Conservation (phyloP, 1,140 invertebrate genomes). For the Acromyrmex echinatior region DNA sequence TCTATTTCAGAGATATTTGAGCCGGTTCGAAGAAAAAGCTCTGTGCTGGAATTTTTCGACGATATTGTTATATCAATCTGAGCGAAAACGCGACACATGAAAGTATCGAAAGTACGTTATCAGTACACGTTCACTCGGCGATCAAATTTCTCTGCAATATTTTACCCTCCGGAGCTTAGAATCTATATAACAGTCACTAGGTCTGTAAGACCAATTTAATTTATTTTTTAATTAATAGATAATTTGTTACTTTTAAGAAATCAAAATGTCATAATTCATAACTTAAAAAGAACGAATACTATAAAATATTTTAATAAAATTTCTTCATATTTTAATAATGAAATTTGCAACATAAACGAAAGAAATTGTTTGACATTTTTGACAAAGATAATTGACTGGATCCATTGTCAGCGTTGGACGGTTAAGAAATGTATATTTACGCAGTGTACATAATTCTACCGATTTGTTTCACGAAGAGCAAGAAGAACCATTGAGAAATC, state of each 20-base stretch:
- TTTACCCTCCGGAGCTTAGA: not conserved
- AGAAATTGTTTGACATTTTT: too few species aligned
- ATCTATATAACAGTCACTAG: too few species aligned
- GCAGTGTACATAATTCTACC: not conserved
- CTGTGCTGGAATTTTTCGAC: not conserved
- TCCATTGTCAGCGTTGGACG: too few species aligned
- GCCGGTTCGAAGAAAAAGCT: not conserved
- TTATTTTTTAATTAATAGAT: too few species aligned
- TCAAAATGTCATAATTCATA: too few species aligned
- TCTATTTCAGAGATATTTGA: not conserved
- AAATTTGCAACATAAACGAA: too few species aligned
- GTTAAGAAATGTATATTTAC: not conserved
- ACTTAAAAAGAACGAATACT: too few species aligned
- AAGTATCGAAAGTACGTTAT: not conserved
- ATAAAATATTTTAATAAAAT: too few species aligned
- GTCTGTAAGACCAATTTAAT: too few species aligned
- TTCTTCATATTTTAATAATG: too few species aligned
- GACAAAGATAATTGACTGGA: too few species aligned
- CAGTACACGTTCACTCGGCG: not conserved
- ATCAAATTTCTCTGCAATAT: slow-evolving; percentile 1
- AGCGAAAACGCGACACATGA: not conserved
- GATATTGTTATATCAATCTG: not conserved
- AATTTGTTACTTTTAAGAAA: too few species aligned
- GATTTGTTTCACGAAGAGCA: not conserved
- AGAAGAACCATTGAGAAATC: not conserved